Conservation (phyloP, 2,797 vertebrate species). For the Schizopygopsis malacanthus region DNA sequence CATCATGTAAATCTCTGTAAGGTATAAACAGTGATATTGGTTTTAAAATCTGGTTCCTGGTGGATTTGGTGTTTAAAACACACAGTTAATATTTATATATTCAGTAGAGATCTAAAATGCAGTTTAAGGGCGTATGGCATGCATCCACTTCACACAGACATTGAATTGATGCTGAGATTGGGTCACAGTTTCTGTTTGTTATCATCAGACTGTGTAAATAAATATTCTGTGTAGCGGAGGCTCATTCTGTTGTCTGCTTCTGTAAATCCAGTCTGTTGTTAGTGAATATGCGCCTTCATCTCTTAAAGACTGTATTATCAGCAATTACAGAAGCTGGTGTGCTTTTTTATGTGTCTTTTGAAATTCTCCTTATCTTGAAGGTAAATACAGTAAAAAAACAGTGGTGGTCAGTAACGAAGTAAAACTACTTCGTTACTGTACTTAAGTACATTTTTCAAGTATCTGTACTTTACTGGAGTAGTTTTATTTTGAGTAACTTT, state of each 20-base stretch:
- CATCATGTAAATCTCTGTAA: conserved; percentile 5
- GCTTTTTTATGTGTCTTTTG: conserved; percentile 30
- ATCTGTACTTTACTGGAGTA: no score
- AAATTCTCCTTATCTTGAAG: not conserved
- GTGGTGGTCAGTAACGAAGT: no score
- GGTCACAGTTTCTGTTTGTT: conserved; percentile 9
- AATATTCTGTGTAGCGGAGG: conserved; percentile 10
- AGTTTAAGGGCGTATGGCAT: not conserved
- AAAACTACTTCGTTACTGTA: no score
- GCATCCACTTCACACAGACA: not conserved
- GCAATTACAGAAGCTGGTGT: conserved; percentile 55
- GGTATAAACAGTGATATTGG: not conserved
- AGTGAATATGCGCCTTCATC: conserved; percentile 50
- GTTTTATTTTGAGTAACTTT: no score
- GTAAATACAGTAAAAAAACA: not conserved
- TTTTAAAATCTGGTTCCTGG: not conserved
- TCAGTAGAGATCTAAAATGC: not conserved
- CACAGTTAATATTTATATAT: not conserved
- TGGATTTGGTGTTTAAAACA: conserved; percentile 4
- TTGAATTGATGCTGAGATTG: not conserved
- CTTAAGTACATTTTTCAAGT: no score
- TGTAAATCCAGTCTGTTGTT: conserved; percentile 52
- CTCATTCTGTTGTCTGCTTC: conserved; percentile 37
- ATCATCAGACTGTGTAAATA: conserved; percentile 1
- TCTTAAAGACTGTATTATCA: conserved; percentile 40